phyloP scores from a whole-genome alignment of 1,140 invertebrate species.

The Panagrolaimus sp. region DNA sequence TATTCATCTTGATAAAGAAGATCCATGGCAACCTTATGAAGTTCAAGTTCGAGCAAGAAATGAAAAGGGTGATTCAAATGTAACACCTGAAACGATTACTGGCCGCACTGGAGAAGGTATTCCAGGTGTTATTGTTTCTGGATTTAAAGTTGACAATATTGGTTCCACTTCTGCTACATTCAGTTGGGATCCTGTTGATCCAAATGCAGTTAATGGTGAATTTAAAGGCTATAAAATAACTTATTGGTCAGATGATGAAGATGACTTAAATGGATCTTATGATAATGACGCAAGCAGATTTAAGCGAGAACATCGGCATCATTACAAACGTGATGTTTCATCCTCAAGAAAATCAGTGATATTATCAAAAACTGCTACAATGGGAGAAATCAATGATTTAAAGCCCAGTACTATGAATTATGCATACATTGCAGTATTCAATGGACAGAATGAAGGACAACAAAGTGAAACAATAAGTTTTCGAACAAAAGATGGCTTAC shows the following conservation, averaged over 20 bases:
- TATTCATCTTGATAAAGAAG: constrained; percentile 47
- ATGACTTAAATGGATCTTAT: constrained; percentile 8
- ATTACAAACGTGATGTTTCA: constrained; percentile 66
- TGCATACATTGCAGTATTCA: constrained; percentile 73
- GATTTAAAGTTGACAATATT: constrained; percentile 43
- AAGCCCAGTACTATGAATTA: constrained; percentile 82
- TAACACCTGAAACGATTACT: constrained; percentile 72
- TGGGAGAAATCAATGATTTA: constrained; percentile 74
- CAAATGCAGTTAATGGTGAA: constrained; percentile 66
- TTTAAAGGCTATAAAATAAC: constrained; percentile 79
- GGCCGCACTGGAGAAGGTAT: constrained; percentile 65
- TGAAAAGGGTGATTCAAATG: constrained; percentile 76
- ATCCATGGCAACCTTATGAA: constrained; percentile 50
- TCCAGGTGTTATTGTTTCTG: constrained; percentile 42
- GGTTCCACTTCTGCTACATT: constrained; percentile 49
- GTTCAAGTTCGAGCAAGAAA: constrained; percentile 70
- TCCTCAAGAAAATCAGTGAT: constrained; percentile 67
- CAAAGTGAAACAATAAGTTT: constrained; percentile 76
- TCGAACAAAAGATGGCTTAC: constrained; percentile 76
- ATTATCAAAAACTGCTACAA: constrained; percentile 69
- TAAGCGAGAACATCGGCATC: neutral
- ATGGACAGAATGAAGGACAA: constrained; percentile 80
- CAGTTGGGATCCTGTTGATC: constrained; percentile 53
- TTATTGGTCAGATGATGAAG: constrained; percentile 52
- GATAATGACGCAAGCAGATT: constrained; percentile 2